Evolutionary conservation across 2,797 vertebrate species (phyloP), one percentile per base, ranked within the genome.

Genomic region (Erethizon dorsatum): DNA sequence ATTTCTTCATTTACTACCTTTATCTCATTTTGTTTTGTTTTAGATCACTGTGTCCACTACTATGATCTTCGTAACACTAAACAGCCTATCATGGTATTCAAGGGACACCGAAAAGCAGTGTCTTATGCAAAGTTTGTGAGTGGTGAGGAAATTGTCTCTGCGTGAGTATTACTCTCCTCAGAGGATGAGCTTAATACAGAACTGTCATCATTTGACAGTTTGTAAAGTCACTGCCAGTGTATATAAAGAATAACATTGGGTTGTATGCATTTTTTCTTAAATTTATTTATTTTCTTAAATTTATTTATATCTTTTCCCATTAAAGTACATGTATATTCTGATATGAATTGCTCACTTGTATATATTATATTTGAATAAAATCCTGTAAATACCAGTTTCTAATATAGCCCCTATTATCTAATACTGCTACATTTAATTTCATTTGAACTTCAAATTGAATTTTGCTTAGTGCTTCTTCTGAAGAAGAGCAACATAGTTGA

Each of bases 21-120:
- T 93, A 78, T 95, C 31, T 85, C 12, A 33, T 61, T 95, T 63
- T 87, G 65, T 73, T 96, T 97, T 96, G n/a, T 80, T 94, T 2
- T 98, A 99, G 99, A 99, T 99, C 99, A 99, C 99, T 99, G 99
- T 98, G 99, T 99, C 97, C 99, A 99, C 98, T 99, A 99, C 99
- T 99, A 99, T 2, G 99, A 99, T 98, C 99, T 99, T 86, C 99
- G 99, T 97, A 99, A 99, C 99, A 99, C 99, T 98, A 99, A 99
- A 97, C 99, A 99, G 98, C 99, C 99, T 26, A 99, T 99, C 98
- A 99, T 99, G 99, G 99, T 99, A 93, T 99, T 99, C 98, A 99
- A 99, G 98, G 99, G 99, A 96, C 99, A 99, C 98, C 99, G 99
- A 98, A 99, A 99, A 98, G 99, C 99, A 0, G 99, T 99, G 95